phyloP scores from a whole-genome alignment of 37 sponge, comb jelly and placozoan genomes.

The Oopsacas minuta region DNA sequence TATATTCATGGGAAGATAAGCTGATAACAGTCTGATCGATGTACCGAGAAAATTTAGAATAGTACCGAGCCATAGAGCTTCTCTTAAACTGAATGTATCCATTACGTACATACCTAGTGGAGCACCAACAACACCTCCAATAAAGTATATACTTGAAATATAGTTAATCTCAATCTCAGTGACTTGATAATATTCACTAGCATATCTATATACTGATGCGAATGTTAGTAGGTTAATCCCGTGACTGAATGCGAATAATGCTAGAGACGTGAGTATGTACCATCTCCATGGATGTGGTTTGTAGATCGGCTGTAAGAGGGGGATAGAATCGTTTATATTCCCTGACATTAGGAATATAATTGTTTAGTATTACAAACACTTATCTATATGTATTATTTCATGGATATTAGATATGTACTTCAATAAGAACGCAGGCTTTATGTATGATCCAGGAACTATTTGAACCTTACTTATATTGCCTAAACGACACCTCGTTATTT shows the following conservation, averaged over 20 bases:
- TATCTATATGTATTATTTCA: no score
- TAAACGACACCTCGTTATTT: no score
- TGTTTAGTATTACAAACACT: no score
- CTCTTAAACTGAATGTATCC: constrained; percentile 45
- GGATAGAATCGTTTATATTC: not conserved
- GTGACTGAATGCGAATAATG: not conserved
- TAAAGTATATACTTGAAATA: constrained; percentile 47
- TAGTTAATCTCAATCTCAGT: constrained; percentile 36
- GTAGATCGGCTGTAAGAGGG: not conserved
- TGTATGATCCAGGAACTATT: no score
- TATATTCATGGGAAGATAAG: constrained; percentile 20
- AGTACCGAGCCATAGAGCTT: constrained; percentile 55
- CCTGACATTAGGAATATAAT: no score
- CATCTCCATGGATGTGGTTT: not conserved
- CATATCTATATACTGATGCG: constrained; percentile 39
- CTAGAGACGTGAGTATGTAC: not conserved
- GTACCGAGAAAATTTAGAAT: constrained; percentile 40
- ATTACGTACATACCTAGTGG: constrained; percentile 49
- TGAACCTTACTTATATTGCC: no score
- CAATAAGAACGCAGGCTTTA: no score
- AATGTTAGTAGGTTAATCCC: constrained; percentile 49
- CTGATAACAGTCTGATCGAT: constrained; percentile 34
- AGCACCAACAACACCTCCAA: constrained; percentile 48
- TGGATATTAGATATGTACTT: no score
- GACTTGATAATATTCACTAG: constrained; percentile 35